These are phyloP conservation scores for Stictocephala bisonia DNA, from an alignment of 2,888 invertebrate species.

Conservation along the genomic window DNA sequence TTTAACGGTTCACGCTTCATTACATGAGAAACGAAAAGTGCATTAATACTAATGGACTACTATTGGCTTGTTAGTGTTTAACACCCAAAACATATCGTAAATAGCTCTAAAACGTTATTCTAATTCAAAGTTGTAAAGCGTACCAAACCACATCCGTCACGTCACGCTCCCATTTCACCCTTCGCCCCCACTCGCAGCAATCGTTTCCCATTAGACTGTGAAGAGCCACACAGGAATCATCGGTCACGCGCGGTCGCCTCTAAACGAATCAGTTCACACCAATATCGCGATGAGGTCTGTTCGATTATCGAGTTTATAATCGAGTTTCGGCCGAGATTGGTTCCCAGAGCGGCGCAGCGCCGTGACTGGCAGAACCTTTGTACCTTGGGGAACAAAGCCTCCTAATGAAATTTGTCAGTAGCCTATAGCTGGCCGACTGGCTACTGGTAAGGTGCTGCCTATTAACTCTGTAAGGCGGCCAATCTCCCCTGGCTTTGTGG, in stretches of 20 bases:
- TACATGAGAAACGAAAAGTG: no score
- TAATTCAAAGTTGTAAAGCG: no score
- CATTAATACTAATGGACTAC: no score
- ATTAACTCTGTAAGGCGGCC: no score
- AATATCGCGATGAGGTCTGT: neutral
- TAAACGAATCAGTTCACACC: conserved; percentile 28
- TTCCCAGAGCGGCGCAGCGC: neutral
- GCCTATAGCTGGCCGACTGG: neutral
- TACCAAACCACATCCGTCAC: no score
- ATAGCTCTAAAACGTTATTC: no score
- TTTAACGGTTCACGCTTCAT: no score
- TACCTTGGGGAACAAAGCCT: conserved; percentile 5
- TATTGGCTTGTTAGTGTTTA: no score
- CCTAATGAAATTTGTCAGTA: conserved; percentile 36
- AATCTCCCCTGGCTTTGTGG: no score
- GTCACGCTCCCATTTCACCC: no score
- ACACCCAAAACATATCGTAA: no score
- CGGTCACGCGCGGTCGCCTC: neutral
- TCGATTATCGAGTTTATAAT: conserved; percentile 23
- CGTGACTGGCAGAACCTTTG: conserved; percentile 22
- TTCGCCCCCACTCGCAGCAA: no score
- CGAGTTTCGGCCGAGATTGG: conserved; percentile 26
- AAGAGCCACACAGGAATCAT: neutral
- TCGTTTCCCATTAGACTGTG: neutral
- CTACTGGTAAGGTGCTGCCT: conserved; percentile 8